phyloP scores from a whole-genome alignment of 2,113 vertebrate genomes.

The Chionodraco myersi region DNA sequence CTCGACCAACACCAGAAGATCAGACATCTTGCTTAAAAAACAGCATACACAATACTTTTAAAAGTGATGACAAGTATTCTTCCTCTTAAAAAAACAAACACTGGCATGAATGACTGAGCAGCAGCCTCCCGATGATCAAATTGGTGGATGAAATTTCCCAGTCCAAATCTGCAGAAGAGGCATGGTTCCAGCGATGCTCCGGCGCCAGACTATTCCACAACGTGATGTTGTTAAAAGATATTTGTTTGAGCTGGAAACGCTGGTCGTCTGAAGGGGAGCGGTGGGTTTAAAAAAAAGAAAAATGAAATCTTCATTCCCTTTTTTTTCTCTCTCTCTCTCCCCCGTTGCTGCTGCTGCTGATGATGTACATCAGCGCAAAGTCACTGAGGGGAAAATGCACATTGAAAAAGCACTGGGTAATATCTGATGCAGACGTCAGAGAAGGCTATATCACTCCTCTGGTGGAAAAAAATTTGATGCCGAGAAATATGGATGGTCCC shows the following conservation, averaged over 20 bases:
- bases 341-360: slow-evolving; percentile 70
- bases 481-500: slow-evolving; percentile 65
- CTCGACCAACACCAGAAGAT: slow-evolving; percentile 86
- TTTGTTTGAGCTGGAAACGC: slow-evolving; percentile 75
- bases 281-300: slow-evolving; percentile 69
- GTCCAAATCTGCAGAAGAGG: slow-evolving; percentile 91
- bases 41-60: slow-evolving; percentile 75
- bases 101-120: slow-evolving; percentile 75
- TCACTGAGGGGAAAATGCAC: slow-evolving; percentile 85
- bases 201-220: slow-evolving; percentile 82
- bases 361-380: slow-evolving; percentile 89
- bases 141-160: slow-evolving; percentile 88
- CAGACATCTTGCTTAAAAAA: slow-evolving; percentile 84
- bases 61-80: slow-evolving; percentile 79
- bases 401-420: slow-evolving; percentile 85
- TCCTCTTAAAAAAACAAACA: slow-evolving; percentile 69
- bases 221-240: slow-evolving; percentile 72
- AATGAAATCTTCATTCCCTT: slow-evolving; percentile 82
- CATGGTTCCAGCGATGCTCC: slow-evolving; percentile 89
- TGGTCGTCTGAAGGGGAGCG: slow-evolving; percentile 65
- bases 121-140: slow-evolving; percentile 81
- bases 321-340: slow-evolving; percentile 33
- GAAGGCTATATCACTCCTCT: slow-evolving; percentile 87
- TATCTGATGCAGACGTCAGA: slow-evolving; percentile 92
- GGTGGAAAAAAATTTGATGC: slow-evolving; percentile 65